Evolutionary conservation across 1,140 invertebrate genomes (phyloP), one percentile per base, ranked within the genome.

Genomic region (Euura lappo): DNA sequence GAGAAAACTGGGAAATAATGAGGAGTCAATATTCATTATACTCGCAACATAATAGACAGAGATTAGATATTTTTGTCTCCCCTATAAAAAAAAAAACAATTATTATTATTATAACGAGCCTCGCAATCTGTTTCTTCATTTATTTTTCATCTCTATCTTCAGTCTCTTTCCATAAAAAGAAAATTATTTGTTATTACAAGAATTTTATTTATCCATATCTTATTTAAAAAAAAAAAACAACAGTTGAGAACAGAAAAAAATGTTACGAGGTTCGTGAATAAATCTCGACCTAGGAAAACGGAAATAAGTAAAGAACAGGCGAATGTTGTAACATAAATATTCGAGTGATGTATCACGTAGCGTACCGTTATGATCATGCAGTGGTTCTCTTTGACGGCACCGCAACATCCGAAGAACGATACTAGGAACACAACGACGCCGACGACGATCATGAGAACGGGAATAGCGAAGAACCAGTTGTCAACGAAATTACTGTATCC

Each of bases 371-470:
- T 91, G 65, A 96, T 93, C 94, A 96, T 95, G 87, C 94, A 96
- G 77, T 94, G 92, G 80, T 93, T 95, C 85, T 97, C 95, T 80
- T 94, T 94, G 3, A 95, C 88, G 11, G 95, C 95, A 28, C 95
- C 96, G 77, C 95, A 97, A 86, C 95, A 97, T 74, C 96, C 96
- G 75, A 97, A 93, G 89, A 96, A 96, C 45, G 95, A 94, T 11
- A 96, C 93, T 66, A 96, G 88, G 81, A 96, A 94, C 78, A 96
- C 93, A 66, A 95, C 90, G n/a, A 93, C 85, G 44, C 95, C 95
- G n/a, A 96, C 92, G 75, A 94, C 90, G 78, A 96, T 95, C 75
- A 97, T 90, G 42, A 97, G 89, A 60, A 95, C 90, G 11, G 95
- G 93, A 8, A 91, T 92, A 0, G 93, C 92, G 76, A 92, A 93